Evolutionary conservation across 2,888 invertebrate species (phyloP).

Genomic region (Drosophila formosana): DNA sequence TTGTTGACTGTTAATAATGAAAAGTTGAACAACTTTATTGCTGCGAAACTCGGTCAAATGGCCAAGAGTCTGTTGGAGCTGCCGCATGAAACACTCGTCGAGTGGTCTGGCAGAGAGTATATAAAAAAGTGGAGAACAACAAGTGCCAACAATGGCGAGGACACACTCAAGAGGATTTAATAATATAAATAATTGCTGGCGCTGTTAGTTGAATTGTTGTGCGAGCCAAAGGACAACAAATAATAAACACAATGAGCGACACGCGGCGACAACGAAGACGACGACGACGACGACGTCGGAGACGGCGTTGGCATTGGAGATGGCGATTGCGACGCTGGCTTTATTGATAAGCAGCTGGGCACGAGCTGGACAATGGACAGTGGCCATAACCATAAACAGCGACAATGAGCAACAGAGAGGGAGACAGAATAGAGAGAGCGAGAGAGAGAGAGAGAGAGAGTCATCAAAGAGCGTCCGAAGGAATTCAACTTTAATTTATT

Average conservation of each 20-base stretch:
- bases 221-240: conserved; percentile 74
- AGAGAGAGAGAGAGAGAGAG: conserved; percentile 25
- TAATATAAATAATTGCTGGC: conserved; percentile 82
- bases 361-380: neutral
- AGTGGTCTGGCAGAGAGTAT: conserved; percentile 8
- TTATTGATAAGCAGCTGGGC: conserved; percentile 26
- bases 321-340: conserved; percentile 13
- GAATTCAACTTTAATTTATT: conserved; percentile 80
- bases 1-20: neutral
- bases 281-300: conserved; percentile 21
- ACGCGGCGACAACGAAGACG: conserved; percentile 32
- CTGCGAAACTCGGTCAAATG: neutral
- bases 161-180: conserved; percentile 80
- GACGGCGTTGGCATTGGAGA: conserved; percentile 1
- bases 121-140: conserved; percentile 8
- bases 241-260: conserved; percentile 74
- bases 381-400: conserved; percentile 24
- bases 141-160: conserved; percentile 52
- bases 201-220: conserved; percentile 74
- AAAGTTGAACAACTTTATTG: conserved; percentile 6
- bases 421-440: neutral
- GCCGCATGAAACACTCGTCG: neutral
- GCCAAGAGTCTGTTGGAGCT: neutral
- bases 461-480: conserved; percentile 49
- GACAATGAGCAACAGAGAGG: neutral